Conservation (phyloP, 1,140 invertebrate genomes). For the Diachasmimorpha longicaudata region DNA sequence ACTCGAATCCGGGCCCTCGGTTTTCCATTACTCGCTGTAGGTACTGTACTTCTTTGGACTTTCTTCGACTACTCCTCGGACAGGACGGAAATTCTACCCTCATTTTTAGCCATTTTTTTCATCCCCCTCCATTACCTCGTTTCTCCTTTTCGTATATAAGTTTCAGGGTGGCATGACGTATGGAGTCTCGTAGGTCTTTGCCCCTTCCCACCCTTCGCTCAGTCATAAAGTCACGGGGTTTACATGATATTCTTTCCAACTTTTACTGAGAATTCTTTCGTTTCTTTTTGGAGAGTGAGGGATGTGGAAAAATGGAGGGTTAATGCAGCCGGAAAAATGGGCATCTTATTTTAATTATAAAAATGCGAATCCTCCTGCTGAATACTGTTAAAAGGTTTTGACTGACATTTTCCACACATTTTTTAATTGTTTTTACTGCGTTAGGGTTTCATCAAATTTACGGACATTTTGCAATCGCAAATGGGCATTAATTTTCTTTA, state of each 20-base stretch:
- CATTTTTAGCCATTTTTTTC: neutral
- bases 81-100: neutral
- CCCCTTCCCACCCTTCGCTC: neutral
- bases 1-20: neutral
- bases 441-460: too few species aligned
- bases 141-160: neutral
- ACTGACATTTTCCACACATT: too few species aligned
- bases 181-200: neutral
- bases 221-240: neutral
- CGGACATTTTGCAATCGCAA: too few species aligned
- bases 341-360: too few species aligned
- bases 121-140: neutral
- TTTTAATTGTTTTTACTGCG: too few species aligned
- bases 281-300: neutral
- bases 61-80: neutral
- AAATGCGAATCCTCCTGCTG: too few species aligned
- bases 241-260: conserved; percentile 6
- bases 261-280: neutral
- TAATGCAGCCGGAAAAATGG: neutral
- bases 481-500: too few species aligned
- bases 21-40: neutral
- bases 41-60: conserved; percentile 6
- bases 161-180: neutral
- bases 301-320: neutral
- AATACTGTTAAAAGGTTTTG: too few species aligned